phyloP scores from a whole-genome alignment of 1,140 invertebrate species.

The Nebria ingens region DNA sequence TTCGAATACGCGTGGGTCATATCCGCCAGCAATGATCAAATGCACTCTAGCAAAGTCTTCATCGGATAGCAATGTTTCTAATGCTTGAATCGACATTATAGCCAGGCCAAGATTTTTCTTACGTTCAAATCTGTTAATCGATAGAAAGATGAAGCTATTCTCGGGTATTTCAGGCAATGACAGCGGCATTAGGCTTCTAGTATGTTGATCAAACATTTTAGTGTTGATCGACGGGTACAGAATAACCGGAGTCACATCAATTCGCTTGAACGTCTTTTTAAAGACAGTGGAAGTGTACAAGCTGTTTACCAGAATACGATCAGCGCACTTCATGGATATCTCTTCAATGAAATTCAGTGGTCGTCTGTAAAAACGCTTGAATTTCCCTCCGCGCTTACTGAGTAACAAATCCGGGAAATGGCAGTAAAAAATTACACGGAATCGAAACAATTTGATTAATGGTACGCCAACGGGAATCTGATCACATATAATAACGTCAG shows the following conservation, averaged over 20 bases:
- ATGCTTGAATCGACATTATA: constrained; percentile 62
- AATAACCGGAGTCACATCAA: constrained; percentile 61
- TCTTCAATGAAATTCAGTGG: constrained; percentile 91
- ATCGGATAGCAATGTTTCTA: constrained; percentile 42
- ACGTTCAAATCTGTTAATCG: constrained; percentile 94
- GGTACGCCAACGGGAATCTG: constrained; percentile 81
- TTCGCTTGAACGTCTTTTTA: constrained; percentile 64
- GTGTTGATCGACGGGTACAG: constrained; percentile 92
- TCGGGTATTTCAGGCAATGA: constrained; percentile 30
- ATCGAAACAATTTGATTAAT: constrained; percentile 57
- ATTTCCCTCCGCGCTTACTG: constrained; percentile 47
- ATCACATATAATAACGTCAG: constrained; percentile 87
- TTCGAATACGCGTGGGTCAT: constrained; percentile 80
- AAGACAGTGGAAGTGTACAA: constrained; percentile 82
- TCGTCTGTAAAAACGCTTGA: constrained; percentile 76
- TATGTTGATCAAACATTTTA: constrained; percentile 49
- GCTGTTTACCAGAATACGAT: constrained; percentile 91
- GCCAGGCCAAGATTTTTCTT: constrained; percentile 91
- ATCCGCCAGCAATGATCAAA: constrained; percentile 94
- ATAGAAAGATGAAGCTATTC: constrained; percentile 67
- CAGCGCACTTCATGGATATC: constrained; percentile 70
- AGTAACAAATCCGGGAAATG: constrained; percentile 95
- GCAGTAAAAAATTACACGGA: constrained; percentile 86
- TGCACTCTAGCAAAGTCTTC: constrained; percentile 54
- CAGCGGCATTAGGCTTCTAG: constrained; percentile 35